Conservation (phyloP, 2,888 invertebrate genomes). For the Drosophila ustulata region DNA sequence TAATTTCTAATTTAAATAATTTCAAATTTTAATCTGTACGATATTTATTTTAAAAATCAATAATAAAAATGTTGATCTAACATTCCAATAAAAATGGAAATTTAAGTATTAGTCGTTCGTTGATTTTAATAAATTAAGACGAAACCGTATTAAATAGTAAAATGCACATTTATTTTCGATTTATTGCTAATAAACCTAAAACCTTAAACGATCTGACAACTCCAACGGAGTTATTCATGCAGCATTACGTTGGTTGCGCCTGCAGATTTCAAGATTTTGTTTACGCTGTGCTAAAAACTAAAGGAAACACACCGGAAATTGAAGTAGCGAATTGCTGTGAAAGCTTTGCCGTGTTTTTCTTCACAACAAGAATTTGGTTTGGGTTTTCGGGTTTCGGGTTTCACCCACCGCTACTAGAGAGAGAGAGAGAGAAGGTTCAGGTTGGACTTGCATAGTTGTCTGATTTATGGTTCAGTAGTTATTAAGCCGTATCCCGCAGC, state of each 20-base stretch:
- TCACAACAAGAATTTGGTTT: slow-evolving; percentile 25
- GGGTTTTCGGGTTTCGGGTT: slow-evolving; percentile 28
- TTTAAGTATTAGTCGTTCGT: too few relatives aligned
- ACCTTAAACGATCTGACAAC: background rate
- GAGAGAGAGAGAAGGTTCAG: background rate
- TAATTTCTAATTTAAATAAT: background rate
- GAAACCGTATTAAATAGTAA: too few relatives aligned
- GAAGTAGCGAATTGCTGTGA: slow-evolving; percentile 44
- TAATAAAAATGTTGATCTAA: background rate
- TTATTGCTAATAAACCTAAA: background rate
- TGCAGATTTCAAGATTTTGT: slow-evolving; percentile 2
- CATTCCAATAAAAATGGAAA: too few relatives aligned
- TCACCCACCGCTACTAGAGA: background rate
- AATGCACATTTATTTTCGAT: background rate
- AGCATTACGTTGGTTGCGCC: slow-evolving; percentile 23
- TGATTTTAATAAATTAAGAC: too few relatives aligned
- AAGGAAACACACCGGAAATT: slow-evolving; percentile 49
- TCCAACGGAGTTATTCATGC: background rate
- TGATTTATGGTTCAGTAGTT: slow-evolving; percentile 61
- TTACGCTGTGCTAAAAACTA: slow-evolving; percentile 5
- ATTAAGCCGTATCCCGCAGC: slow-evolving; percentile 47
- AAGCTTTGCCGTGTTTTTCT: slow-evolving; percentile 40
- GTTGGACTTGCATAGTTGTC: slow-evolving; percentile 46
- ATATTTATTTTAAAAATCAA: too few relatives aligned
- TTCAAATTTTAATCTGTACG: background rate